These are phyloP conservation scores for Ivindomyrus marchei DNA, from an alignment of 2,113 vertebrate genomes.

Conservation along the genomic window DNA sequence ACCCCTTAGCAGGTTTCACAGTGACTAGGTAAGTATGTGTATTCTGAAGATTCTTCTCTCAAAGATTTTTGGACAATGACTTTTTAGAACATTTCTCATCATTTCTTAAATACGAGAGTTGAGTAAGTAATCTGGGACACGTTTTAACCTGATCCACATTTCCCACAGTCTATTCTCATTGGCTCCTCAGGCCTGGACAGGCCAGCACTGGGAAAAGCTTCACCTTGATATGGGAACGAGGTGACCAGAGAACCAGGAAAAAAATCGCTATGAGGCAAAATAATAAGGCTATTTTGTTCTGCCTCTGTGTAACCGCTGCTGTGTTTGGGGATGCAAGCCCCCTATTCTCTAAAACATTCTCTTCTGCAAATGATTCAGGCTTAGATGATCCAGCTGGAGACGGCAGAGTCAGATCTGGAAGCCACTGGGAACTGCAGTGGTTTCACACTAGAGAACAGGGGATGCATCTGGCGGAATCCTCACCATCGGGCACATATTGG, in stretches of 20 bases:
- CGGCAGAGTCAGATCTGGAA: constrained; percentile 21
- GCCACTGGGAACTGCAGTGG: background rate
- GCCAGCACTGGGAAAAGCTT: constrained; percentile 25
- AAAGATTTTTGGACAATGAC: background rate
- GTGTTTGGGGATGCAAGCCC: background rate
- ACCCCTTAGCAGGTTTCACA: background rate
- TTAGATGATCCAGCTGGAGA: background rate
- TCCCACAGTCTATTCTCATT: constrained; percentile 27
- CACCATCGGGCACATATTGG: constrained; percentile 36
- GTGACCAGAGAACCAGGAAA: constrained; percentile 19
- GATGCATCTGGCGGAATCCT: constrained; percentile 27
- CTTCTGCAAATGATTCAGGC: constrained; percentile 16
- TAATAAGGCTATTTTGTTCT: background rate
- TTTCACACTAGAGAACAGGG: background rate
- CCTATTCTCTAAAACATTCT: constrained; percentile 12
- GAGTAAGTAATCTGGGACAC: constrained; percentile 14
- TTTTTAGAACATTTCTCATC: background rate
- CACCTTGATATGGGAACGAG: constrained; percentile 34
- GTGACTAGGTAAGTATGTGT: background rate
- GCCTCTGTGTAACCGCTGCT: background rate
- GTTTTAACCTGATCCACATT: constrained; percentile 14
- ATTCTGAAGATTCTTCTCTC: background rate
- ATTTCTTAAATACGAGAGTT: background rate
- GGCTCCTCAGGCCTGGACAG: constrained; percentile 16
- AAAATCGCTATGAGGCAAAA: constrained; percentile 10